Evolutionary conservation across 2,113 vertebrate genomes (phyloP).

Genomic region (Vicugna pacos): DNA sequence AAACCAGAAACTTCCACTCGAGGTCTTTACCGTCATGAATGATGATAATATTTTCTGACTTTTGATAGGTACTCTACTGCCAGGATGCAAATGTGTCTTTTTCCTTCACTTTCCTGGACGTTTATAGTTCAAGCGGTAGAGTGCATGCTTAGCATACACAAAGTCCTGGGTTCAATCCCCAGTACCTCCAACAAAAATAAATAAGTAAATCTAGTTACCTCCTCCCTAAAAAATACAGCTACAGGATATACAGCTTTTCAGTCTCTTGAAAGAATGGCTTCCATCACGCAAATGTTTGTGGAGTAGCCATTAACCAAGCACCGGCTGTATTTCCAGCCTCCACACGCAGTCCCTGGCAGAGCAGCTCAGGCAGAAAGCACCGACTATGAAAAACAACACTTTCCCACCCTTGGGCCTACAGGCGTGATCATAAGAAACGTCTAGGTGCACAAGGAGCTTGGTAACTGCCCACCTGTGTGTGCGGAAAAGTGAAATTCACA

Average conservation of each 20-base stretch:
- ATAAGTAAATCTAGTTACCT: too few relatives aligned
- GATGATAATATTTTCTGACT: too few relatives aligned
- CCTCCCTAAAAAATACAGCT: not conserved
- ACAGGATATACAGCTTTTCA: not conserved
- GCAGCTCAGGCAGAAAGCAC: not conserved
- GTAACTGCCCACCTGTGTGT: not conserved
- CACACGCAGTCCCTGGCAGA: not conserved
- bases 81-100: too few relatives aligned
- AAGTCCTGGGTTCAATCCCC: too few relatives aligned
- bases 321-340: not conserved
- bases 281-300: not conserved
- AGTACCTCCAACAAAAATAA: too few relatives aligned
- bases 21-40: too few relatives aligned
- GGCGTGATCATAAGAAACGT: not conserved
- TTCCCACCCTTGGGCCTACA: not conserved
- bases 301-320: not conserved
- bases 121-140: too few relatives aligned
- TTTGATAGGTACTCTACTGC: too few relatives aligned
- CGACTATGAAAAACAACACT: not conserved
- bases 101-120: too few relatives aligned
- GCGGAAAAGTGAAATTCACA: not conserved
- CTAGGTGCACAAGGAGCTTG: not conserved
- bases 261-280: not conserved
- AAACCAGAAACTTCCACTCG: too few relatives aligned
- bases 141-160: too few relatives aligned